phyloP scores from a whole-genome alignment of 2,888 invertebrate genomes.

The Myathropa florea region DNA sequence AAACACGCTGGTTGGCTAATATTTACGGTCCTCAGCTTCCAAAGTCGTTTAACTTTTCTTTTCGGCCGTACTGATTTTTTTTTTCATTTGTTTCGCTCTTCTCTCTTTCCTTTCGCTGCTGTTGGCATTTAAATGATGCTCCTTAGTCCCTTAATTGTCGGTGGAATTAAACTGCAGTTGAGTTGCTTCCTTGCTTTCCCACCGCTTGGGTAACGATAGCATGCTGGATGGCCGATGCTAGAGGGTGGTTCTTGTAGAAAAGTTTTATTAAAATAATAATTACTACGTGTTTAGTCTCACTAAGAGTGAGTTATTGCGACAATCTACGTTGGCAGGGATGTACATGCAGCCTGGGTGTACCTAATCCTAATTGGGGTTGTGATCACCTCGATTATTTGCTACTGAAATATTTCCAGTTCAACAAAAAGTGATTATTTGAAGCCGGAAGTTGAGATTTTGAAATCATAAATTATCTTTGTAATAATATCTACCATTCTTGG shows the following conservation, averaged over 20 bases:
- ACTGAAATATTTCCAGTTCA: constrained; percentile 32
- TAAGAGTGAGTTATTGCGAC: constrained; percentile 61
- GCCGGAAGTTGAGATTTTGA: constrained; percentile 27
- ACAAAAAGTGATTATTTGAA: constrained; percentile 60
- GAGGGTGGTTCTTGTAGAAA: constrained; percentile 10
- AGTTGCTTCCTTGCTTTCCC: constrained; percentile 6
- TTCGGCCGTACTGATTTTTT: constrained; percentile 4
- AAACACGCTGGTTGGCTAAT: constrained; percentile 46
- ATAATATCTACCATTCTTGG: not conserved
- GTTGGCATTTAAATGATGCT: constrained; percentile 66
- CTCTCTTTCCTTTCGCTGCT: constrained; percentile 12
- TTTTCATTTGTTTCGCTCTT: not conserved
- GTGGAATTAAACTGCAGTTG: constrained; percentile 45
- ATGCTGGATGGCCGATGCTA: not conserved
- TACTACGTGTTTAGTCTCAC: constrained; percentile 57
- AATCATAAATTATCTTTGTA: constrained; percentile 33
- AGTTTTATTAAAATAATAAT: constrained; percentile 70
- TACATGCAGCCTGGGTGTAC: constrained; percentile 19
- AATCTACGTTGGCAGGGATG: constrained; percentile 27
- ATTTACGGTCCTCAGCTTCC: constrained; percentile 54
- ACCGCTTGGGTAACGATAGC: not conserved
- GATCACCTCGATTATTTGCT: constrained; percentile 64
- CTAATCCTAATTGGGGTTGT: constrained; percentile 66
- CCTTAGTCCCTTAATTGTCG: constrained; percentile 54
- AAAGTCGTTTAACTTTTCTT: constrained; percentile 65